Base-by-base conservation (phyloP, 1,140 invertebrate genomes). In the Diorhabda carinulata region DNA sequence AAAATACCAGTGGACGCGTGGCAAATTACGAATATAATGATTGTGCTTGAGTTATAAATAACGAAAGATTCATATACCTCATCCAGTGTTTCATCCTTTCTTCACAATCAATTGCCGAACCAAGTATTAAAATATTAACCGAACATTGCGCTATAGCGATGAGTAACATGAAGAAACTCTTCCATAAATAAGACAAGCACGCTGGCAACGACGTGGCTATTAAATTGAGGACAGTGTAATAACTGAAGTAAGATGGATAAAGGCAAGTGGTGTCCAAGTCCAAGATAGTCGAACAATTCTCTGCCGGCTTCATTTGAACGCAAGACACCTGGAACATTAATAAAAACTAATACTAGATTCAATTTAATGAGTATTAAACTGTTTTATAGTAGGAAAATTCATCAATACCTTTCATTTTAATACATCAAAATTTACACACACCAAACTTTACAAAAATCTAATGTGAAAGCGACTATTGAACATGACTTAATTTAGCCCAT, bases 191-290 rank as follows among this genome's bases (percentile, higher is more conserved):
- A 67, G 88, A 88, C 25, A 92, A 82, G 71, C 92, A 91, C 0
- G 89, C 88, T 62, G 92, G 87, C 72, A 92, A 86, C 4, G 91
- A 88, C 10, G 90, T 85, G 1, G 87, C 89, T 52, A 92, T 82
- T 43, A 93, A 78, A 47, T 89, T 87, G 43, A 93, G 79, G n/a
- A 91, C 86, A 57, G 84, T 84, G 75, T 90, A 88, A 79, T 90
- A 88, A 57, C 87, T 87, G 76, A 91, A 89, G 78, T 92, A 93
- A 25, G 90, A 90, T 43, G 91, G 90, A 80, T 90, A 90, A 2
- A 88, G 83, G 76, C 88, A 90, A 7, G 71, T 63, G 40, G 67
- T 57, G 58, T 74, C 69, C 45, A 74, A 73, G 61, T 75, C 74
- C 56, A 75, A 74, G 9, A 70, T 75, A 7, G 66, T 69, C 3